Base-by-base conservation (phyloP, 2,113 vertebrate genomes). In the Planiliza haematocheilus region DNA sequence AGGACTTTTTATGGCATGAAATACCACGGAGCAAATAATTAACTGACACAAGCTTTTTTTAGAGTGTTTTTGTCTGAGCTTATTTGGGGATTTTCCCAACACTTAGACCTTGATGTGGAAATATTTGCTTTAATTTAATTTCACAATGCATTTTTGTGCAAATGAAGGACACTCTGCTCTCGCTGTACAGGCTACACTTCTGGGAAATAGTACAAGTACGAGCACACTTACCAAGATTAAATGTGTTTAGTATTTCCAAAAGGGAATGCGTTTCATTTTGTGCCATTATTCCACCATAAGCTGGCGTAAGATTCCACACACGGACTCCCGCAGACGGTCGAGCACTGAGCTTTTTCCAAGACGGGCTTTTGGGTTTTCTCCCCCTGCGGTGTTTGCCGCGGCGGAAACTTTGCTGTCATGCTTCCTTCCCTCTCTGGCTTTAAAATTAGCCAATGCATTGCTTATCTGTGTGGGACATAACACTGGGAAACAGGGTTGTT, bases 381-480 rank as follows among this genome's bases (percentile, higher is more conserved):
- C 16, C 82, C 58, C 67, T 14, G 10, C 70, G 81, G 57, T 93
- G 91, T 94, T 95, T 93, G 89, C 87, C 88, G 83, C 80, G 93
- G 93, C 93, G 96, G 96, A 97, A 98, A 95, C 94, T 89, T 94
- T 93, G 94, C 92, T 93, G 94, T 96, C 95, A 94, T 79, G 48
- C 94, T 99, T 98, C 97, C 97, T 97, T 96, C 95, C 95, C 93
- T 93, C 88, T 94, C 91, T 91, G 84, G 93, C 95, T 96, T 88
- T 91, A 90, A 96, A 97, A 96, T 93, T 96, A 97, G 96, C 91
- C 95, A 95, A 92, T 87, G 79, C 89, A 63, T 87, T 72, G 83
- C 95, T 98, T 99, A 99, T 99, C 97, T 95, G 94, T 79, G 91
- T 93, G 90, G 93, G 90, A 94, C 97, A 88, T 76, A 95, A 93